These are phyloP conservation scores for Zoroaster sp. DNA, from an alignment of 53 echinoderm and acorn worm genomes.

Conservation along the genomic window DNA sequence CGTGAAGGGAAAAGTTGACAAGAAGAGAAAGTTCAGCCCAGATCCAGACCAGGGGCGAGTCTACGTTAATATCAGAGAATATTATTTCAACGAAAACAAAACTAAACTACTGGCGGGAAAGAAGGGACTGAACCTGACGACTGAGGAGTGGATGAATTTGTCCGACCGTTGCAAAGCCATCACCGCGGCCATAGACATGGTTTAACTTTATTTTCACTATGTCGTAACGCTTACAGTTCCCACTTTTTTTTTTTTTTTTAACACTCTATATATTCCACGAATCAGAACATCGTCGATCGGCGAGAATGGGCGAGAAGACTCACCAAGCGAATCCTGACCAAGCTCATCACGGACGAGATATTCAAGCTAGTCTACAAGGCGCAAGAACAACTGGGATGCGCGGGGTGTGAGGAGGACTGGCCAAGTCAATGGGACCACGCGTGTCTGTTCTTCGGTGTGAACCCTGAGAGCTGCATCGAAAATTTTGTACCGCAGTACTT, in stretches of 20 bases:
- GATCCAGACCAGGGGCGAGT: constrained; percentile 30
- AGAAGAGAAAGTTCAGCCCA: not conserved
- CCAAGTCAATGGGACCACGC: no score
- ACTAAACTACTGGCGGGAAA: no score
- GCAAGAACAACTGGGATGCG: constrained; percentile 6
- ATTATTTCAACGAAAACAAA: no score
- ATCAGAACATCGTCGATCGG: not conserved
- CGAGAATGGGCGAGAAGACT: not conserved
- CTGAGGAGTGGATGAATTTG: not conserved
- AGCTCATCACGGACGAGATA: not conserved
- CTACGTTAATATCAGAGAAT: no score
- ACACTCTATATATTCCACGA: not conserved
- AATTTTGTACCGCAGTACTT: not conserved
- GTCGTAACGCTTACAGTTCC: no score
- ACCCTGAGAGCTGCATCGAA: not conserved
- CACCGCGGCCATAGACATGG: not conserved
- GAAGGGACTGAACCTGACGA: constrained; percentile 12
- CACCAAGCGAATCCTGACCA: not conserved
- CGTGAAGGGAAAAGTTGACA: not conserved
- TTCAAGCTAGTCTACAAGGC: not conserved
- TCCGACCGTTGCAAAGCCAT: not conserved
- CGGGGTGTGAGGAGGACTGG: constrained; percentile 33
- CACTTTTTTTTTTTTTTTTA: no score
- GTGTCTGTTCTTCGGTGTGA: no score
- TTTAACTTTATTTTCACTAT: not conserved